Conservation (phyloP, 2,797 vertebrate genomes). For the Cynopterus sphinx region DNA sequence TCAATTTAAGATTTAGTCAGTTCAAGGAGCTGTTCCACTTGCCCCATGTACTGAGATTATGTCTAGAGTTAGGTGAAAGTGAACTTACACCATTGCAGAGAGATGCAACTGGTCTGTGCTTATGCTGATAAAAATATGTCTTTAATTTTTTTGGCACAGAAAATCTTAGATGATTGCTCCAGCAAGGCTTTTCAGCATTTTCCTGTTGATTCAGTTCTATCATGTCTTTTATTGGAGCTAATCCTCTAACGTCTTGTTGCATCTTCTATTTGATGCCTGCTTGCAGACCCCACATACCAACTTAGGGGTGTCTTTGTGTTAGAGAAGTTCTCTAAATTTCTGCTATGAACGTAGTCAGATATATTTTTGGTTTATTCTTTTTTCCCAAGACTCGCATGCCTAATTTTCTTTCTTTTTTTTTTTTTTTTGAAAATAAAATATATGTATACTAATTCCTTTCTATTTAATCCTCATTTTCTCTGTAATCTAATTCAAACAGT, state of each 20-base stretch:
- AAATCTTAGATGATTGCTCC: background rate
- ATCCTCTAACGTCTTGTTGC: background rate
- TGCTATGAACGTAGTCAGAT: background rate
- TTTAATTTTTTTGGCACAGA: background rate
- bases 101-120: background rate
- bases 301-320: background rate
- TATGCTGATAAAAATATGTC: constrained; percentile 47
- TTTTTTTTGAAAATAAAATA: background rate
- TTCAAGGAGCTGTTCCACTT: background rate
- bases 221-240: background rate
- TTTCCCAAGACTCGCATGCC: background rate
- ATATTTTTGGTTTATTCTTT: background rate
- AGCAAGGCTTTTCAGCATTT: background rate
- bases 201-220: background rate
- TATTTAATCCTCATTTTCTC: background rate
- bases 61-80: background rate
- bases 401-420: background rate
- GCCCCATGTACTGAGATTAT: background rate
- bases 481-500: background rate
- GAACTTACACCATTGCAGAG: background rate
- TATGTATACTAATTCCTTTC: background rate
- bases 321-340: background rate
- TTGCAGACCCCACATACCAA: background rate
- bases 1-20: background rate
- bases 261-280: background rate